phyloP scores from a whole-genome alignment of 2,113 vertebrate genomes.

The Ia io region DNA sequence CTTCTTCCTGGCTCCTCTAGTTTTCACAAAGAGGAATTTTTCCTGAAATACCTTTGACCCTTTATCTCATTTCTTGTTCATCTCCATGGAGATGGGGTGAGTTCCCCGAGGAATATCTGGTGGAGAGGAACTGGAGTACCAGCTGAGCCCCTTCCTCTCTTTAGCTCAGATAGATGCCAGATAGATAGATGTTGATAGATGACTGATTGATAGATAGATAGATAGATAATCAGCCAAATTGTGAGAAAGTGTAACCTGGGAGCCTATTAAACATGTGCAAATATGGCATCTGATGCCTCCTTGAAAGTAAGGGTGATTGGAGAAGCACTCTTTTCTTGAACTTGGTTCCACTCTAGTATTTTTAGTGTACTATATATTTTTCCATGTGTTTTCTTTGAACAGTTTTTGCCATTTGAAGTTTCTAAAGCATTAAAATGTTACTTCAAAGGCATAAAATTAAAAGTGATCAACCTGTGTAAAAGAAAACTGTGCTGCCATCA shows the following conservation, averaged over 20 bases:
- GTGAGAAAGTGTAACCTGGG: background rate
- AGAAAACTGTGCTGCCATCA: background rate
- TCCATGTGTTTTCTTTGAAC: background rate
- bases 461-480: background rate
- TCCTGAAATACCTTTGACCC: background rate
- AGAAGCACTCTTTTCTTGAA: background rate
- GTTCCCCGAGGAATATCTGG: background rate
- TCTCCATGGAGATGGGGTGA: background rate
- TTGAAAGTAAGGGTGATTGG: background rate
- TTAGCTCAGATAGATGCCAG: background rate
- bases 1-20: background rate
- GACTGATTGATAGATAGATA: background rate
- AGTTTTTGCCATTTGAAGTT: background rate
- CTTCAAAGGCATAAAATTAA: background rate
- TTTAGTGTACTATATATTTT: background rate
- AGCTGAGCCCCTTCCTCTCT: background rate
- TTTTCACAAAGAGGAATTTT: background rate
- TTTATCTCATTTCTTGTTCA: background rate
- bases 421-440: conserved; percentile 18
- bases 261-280: background rate
- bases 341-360: background rate
- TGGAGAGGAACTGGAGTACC: no score
- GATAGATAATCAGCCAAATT: background rate
- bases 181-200: background rate
- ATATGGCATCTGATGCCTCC: background rate